Percentiles rank a stretch among this genome's conserved stretches.
These are phyloP conservation scores for Dryas iulia DNA, from an alignment of 1,140 invertebrate genomes.

Conservation along the genomic window DNA sequence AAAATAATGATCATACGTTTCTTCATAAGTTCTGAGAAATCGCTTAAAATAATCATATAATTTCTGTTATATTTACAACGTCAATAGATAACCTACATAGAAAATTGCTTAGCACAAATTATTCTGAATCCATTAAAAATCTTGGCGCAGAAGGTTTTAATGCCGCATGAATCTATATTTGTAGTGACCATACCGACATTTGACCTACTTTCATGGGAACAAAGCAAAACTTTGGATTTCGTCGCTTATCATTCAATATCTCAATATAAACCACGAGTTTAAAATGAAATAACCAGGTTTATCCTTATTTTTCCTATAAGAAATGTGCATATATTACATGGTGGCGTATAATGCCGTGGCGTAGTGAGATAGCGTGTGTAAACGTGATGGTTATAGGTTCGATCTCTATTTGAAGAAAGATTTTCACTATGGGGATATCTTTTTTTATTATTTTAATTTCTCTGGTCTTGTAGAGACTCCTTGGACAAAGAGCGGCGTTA, in stretches of 20 bases:
- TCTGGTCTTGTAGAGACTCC: neutral
- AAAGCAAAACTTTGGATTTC: neutral
- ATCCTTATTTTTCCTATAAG: too few relatives aligned
- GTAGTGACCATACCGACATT: neutral
- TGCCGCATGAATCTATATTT: neutral
- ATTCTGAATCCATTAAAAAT: constrained; percentile 1
- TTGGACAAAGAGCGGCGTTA: too few relatives aligned
- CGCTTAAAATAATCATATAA: too few relatives aligned
- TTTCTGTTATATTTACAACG: neutral
- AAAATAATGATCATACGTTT: too few relatives aligned
- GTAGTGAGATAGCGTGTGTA: too few relatives aligned
- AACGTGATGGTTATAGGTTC: neutral
- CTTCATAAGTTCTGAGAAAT: too few relatives aligned
- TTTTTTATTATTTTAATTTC: neutral
- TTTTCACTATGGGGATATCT: too few relatives aligned
- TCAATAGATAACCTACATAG: neutral
- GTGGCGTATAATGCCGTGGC: too few relatives aligned
- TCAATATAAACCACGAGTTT: too few relatives aligned
- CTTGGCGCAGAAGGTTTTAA: neutral
- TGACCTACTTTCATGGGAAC: neutral
- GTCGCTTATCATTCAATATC: neutral
- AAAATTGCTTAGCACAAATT: neutral
- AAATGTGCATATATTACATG: too few relatives aligned
- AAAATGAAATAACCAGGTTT: too few relatives aligned
- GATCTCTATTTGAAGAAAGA: too few relatives aligned